phyloP scores from a whole-genome alignment of 2,888 invertebrate genomes.

The Athalia rosae region DNA sequence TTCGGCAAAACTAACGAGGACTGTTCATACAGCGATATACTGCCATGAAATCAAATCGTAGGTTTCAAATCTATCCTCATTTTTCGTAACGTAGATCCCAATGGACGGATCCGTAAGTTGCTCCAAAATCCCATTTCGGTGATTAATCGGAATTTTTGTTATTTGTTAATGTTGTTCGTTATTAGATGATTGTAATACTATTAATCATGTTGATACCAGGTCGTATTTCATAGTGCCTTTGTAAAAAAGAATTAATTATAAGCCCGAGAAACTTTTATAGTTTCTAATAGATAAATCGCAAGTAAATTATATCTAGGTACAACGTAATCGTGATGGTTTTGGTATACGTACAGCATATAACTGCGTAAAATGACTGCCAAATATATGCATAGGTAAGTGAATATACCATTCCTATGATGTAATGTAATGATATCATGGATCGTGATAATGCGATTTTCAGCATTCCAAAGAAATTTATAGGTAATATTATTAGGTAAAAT shows the following conservation, averaged over 20 bases:
- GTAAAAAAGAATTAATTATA: not conserved
- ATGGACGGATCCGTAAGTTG: no score
- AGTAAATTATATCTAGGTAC: not conserved
- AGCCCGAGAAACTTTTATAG: not conserved
- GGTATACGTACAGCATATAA: not conserved
- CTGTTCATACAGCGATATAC: conserved; percentile 4
- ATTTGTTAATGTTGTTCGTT: no score
- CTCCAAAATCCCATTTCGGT: no score
- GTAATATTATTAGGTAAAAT: conserved; percentile 15
- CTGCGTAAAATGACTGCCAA: conserved; percentile 23
- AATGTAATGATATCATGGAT: not conserved
- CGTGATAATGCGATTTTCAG: conserved; percentile 15
- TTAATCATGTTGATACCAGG: no score
- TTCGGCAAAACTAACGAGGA: conserved; percentile 1
- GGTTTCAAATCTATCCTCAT: not conserved
- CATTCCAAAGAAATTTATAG: conserved; percentile 40
- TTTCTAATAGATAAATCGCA: conserved; percentile 5
- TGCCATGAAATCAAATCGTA: conserved; percentile 1
- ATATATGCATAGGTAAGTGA: conserved; percentile 8
- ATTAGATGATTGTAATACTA: no score
- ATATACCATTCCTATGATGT: not conserved
- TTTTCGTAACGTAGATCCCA: no score
- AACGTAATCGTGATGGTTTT: conserved; percentile 2
- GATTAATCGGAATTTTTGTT: no score
- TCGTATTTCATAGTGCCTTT: not conserved